Conservation (phyloP, 2,797 vertebrate species). For the Synanceia verrucosa region DNA sequence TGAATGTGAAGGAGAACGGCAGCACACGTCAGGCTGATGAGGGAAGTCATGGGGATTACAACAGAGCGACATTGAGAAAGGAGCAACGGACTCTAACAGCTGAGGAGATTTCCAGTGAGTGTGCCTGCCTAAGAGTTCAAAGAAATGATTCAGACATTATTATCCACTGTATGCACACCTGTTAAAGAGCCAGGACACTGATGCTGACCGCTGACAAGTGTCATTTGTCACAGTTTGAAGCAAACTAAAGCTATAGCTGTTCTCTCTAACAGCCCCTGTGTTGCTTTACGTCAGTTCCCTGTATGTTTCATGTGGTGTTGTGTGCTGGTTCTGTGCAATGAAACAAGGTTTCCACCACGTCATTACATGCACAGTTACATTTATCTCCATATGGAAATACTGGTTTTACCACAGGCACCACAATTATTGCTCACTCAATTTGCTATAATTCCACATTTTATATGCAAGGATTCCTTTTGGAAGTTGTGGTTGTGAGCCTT, state of each 20-base stretch:
- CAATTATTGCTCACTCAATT: neutral
- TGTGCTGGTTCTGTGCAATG: neutral
- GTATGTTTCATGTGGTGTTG: neutral
- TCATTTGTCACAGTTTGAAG: neutral
- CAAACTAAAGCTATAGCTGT: neutral
- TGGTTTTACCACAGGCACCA: neutral
- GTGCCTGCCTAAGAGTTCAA: neutral
- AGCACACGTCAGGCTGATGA: neutral
- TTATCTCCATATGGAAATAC: neutral
- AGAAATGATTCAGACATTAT: neutral
- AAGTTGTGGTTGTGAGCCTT: neutral
- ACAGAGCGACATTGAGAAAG: neutral
- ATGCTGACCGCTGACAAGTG: neutral
- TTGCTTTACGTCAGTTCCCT: too few relatives aligned
- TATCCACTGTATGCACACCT: neutral
- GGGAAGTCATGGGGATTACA: neutral
- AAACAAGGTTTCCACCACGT: neutral
- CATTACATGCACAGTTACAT: too few relatives aligned
- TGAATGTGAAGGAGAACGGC: neutral
- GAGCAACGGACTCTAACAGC: fast-evolving
- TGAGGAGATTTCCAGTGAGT: slow-evolving; percentile 2
- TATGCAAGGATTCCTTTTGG: neutral
- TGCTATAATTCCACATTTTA: neutral
- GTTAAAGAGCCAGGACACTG: neutral
- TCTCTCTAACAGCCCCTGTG: neutral